A percentile compares a stretch with the other conserved stretches of the same genome.
Evolutionary conservation across 2,797 vertebrate genomes (phyloP).

Genomic region (Phoeniculus purpureus): DNA sequence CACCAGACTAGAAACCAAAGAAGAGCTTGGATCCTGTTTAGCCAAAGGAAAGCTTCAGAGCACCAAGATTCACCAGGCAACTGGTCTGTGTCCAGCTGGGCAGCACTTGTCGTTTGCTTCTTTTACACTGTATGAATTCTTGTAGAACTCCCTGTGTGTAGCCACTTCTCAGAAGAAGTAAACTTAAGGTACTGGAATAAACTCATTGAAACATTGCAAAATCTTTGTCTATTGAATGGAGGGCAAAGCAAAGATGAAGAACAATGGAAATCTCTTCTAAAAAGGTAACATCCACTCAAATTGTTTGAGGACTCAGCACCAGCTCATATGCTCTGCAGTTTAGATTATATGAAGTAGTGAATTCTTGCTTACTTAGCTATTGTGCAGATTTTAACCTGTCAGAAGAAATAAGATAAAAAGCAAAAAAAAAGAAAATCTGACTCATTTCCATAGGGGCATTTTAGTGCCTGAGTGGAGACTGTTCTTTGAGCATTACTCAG

Average conservation of each 20-base stretch:
- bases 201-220: background rate
- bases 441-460: constrained; percentile 51
- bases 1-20: background rate
- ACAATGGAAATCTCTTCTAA: background rate
- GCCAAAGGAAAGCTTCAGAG: background rate
- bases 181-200: background rate
- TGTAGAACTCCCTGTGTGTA: background rate
- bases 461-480: background rate
- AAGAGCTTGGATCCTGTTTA: constrained; percentile 28
- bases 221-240: background rate
- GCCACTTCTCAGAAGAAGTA: background rate
- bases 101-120: background rate
- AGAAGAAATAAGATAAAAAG: constrained; percentile 48
- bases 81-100: background rate
- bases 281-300: background rate
- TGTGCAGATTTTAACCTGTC: constrained; percentile 43
- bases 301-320: background rate
- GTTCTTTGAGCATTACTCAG: constrained; percentile 54
- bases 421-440: constrained; percentile 47
- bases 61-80: constrained; percentile 13
- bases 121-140: background rate
- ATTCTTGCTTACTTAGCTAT: constrained; percentile 41
- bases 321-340: background rate
- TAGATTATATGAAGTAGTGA: background rate
- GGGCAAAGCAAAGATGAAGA: background rate